A percentile compares a stretch with the other conserved stretches of the same genome.
Conservation (phyloP, 2,113 vertebrate genomes). For the Petroica traversi region DNA sequence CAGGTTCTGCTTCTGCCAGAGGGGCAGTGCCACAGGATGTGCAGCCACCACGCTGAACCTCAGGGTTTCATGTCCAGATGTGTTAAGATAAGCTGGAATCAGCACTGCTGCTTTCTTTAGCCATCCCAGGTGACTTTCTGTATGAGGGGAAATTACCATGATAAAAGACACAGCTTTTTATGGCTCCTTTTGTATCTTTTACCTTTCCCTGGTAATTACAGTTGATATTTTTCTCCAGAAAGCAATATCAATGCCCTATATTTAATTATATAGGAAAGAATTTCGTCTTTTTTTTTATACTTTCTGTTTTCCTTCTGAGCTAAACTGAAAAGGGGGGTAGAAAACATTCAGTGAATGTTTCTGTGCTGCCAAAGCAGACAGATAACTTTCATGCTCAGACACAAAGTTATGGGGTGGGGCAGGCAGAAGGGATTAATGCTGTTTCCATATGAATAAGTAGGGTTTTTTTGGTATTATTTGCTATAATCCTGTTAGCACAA, state of each 20-base stretch:
- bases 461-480: not conserved
- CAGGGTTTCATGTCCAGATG: not conserved
- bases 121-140: not conserved
- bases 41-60: not conserved
- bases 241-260: not conserved
- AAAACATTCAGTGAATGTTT: constrained; percentile 14
- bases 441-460: constrained; percentile 2
- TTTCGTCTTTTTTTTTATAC: not conserved
- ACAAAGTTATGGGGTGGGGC: constrained; percentile 5
- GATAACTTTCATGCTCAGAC: constrained; percentile 9
- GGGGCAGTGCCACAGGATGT: not conserved
- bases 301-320: not conserved
- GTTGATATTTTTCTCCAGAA: not conserved
- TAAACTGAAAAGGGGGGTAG: not conserved
- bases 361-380: constrained; percentile 12
- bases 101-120: not conserved
- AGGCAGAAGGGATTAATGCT: not conserved
- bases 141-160: not conserved
- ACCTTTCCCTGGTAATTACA: not conserved
- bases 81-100: not conserved
- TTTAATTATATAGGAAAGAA: not conserved
- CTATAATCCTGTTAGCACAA: not conserved
- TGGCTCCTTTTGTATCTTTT: not conserved
- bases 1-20: not conserved
- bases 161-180: not conserved